Conservation (phyloP, 1,140 invertebrate genomes). For the Aphidius gifuensis region DNA sequence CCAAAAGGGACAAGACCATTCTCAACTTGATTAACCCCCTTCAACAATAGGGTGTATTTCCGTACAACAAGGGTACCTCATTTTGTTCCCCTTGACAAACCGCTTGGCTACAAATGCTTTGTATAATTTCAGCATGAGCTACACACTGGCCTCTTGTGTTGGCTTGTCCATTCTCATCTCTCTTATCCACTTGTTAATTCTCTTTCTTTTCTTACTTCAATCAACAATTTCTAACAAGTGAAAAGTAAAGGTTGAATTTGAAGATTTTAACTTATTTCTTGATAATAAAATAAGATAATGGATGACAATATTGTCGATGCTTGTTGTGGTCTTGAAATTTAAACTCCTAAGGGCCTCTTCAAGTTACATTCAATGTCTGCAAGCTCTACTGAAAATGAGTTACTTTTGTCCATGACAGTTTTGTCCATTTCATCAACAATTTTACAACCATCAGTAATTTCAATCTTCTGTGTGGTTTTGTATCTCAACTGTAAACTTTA, state of each 20-base stretch:
- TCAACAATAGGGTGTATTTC: too few species aligned
- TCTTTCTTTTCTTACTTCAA: too few species aligned
- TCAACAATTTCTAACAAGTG: too few species aligned
- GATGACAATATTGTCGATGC: conserved; percentile 20
- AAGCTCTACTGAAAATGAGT: conserved; percentile 1
- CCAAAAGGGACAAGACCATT: background rate
- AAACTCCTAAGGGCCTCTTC: conserved; percentile 26
- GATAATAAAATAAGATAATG: conserved; percentile 9
- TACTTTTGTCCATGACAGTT: conserved; percentile 24
- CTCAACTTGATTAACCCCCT: conserved; percentile 10
- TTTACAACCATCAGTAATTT: background rate
- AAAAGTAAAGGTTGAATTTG: too few species aligned
- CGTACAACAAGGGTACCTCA: too few species aligned
- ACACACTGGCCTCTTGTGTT: background rate
- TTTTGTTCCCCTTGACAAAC: too few species aligned
- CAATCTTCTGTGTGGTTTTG: background rate
- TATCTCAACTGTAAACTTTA: background rate
- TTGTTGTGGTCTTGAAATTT: conserved; percentile 25
- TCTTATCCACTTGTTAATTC: too few species aligned
- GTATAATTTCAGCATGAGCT: too few species aligned
- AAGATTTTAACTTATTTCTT: background rate
- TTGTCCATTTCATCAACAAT: conserved; percentile 5
- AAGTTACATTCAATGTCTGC: conserved; percentile 26
- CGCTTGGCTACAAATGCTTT: too few species aligned
- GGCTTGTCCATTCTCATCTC: background rate